Percentiles rank a stretch among this genome's conserved stretches.
phyloP scores from a whole-genome alignment of 2,888 invertebrate species.

The Spicauda simplicius region DNA sequence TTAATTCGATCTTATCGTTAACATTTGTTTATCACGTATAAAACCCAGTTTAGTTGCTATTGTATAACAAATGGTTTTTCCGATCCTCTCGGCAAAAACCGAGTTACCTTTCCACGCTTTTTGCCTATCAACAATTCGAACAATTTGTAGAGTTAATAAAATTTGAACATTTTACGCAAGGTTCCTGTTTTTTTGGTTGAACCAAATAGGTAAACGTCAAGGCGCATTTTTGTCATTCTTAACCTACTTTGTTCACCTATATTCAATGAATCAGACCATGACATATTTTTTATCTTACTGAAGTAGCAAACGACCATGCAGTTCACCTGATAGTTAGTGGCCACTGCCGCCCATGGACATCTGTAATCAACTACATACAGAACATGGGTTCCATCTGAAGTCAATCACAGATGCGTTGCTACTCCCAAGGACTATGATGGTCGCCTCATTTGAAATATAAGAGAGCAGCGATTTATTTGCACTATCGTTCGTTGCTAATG shows the following conservation, averaged over 20 bases:
- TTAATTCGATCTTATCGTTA: not conserved
- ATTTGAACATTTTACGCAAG: constrained; percentile 11
- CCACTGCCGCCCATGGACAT: too few relatives aligned
- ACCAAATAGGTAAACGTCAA: not conserved
- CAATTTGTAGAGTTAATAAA: constrained; percentile 13
- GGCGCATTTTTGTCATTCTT: not conserved
- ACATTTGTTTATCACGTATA: not conserved
- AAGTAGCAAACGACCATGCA: too few relatives aligned
- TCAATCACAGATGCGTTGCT: too few relatives aligned
- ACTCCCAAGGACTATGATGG: too few relatives aligned
- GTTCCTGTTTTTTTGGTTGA: constrained; percentile 12
- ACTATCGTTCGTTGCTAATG: not conserved
- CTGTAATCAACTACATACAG: too few relatives aligned
- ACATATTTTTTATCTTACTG: too few relatives aligned
- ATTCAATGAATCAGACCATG: not conserved
- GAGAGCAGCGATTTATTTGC: not conserved
- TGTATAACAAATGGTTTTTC: constrained; percentile 18
- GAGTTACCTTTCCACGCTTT: constrained; percentile 7
- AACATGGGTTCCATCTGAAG: too few relatives aligned
- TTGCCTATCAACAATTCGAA: constrained; percentile 17
- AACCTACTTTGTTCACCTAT: constrained; percentile 6
- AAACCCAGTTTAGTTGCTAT: not conserved
- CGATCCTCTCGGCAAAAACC: constrained; percentile 6
- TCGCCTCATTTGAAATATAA: too few relatives aligned
- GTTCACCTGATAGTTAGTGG: too few relatives aligned